Evolutionary conservation across 2,888 invertebrate species (phyloP).

Genomic region (Desoria tigrina): DNA sequence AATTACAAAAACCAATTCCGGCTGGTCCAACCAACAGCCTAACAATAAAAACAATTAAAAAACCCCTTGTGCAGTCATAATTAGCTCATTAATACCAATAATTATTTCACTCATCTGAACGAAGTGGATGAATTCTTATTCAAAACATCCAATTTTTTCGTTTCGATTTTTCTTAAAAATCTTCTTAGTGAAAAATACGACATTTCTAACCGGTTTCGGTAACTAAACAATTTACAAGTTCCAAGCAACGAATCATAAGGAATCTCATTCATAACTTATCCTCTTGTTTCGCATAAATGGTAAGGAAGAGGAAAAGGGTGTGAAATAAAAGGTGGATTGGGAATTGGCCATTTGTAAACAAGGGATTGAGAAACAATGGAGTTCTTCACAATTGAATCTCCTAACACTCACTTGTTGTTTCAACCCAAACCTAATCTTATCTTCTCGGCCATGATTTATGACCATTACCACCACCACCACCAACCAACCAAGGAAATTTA

Average conservation of each 20-base stretch:
- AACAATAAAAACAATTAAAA: too few relatives aligned
- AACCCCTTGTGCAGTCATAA: too few relatives aligned
- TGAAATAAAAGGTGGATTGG: background rate
- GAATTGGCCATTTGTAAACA: conserved; percentile 22
- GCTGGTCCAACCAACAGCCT: too few relatives aligned
- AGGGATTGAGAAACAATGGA: conserved; percentile 6
- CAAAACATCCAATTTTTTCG: too few relatives aligned
- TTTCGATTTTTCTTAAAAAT: too few relatives aligned
- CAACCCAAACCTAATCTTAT: background rate
- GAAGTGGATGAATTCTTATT: too few relatives aligned
- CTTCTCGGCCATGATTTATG: conserved; percentile 14
- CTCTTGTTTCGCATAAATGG: background rate
- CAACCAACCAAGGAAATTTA: conserved; percentile 1
- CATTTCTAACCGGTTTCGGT: too few relatives aligned
- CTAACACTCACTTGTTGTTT: conserved; percentile 21
- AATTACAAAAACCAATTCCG: too few relatives aligned
- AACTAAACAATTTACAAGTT: too few relatives aligned
- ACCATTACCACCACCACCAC: conserved; percentile 2
- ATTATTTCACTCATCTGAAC: too few relatives aligned
- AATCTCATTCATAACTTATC: background rate
- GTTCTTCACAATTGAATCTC: conserved; percentile 16
- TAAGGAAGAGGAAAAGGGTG: background rate
- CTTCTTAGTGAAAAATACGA: too few relatives aligned
- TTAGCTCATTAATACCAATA: too few relatives aligned
- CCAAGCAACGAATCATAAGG: background rate